These are phyloP conservation scores for Pterocles burchelli DNA, from an alignment of 2,113 vertebrate genomes.

Conservation along the genomic window DNA sequence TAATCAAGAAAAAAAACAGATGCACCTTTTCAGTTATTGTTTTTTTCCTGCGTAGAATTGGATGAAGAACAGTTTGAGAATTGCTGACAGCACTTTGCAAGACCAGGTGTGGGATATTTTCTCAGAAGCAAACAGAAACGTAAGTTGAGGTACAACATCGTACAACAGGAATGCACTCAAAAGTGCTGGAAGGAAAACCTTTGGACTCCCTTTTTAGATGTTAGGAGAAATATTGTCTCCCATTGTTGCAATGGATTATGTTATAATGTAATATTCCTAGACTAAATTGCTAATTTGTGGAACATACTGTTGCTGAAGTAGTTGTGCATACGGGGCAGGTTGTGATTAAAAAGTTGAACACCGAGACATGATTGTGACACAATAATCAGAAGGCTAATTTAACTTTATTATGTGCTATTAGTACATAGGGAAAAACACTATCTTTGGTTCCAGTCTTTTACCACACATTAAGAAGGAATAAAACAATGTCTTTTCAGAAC, in stretches of 20 bases:
- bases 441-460: not conserved
- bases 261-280: not conserved
- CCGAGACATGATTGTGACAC: fast-evolving
- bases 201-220: not conserved
- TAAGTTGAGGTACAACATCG: conserved; percentile 72
- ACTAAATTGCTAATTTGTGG: not conserved
- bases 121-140: conserved; percentile 76
- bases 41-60: conserved; percentile 83
- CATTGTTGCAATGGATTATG: not conserved
- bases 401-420: not conserved
- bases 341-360: not conserved
- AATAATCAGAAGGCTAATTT: not conserved
- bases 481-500: not conserved
- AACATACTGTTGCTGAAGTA: not conserved
- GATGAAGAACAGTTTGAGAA: conserved; percentile 93
- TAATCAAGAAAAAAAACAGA: not conserved
- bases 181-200: not conserved
- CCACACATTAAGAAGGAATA: not conserved
- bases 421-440: not conserved
- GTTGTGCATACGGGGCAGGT: not conserved
- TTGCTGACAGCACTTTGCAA: conserved; percentile 77
- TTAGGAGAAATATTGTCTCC: not conserved
- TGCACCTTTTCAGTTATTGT: not conserved
- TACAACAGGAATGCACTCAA: not conserved
- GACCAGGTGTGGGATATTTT: conserved; percentile 92